Conservation (phyloP, 2,113 vertebrate genomes). For the Phaethon lepturus region DNA sequence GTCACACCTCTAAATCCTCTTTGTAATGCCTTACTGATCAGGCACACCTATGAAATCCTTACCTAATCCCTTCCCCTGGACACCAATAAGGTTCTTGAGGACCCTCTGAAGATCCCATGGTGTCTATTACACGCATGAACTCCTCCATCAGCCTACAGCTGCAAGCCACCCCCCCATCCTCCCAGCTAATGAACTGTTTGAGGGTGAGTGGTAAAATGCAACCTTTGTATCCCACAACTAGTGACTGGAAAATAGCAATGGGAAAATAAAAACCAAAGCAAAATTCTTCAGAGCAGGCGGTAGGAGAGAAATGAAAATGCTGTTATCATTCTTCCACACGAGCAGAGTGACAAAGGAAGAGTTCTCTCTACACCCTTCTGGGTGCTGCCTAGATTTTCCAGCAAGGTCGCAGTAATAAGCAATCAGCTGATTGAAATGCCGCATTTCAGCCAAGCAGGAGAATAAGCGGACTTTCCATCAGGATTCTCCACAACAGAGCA, state of each 20-base stretch:
- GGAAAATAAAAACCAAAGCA: background rate
- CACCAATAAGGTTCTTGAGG: background rate
- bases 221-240: background rate
- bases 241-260: background rate
- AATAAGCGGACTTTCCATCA: conserved; percentile 47
- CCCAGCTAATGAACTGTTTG: background rate
- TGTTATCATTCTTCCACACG: background rate
- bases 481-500: conserved; percentile 55
- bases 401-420: conserved; percentile 29
- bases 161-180: background rate
- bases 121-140: background rate
- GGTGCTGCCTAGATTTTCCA: conserved; percentile 47
- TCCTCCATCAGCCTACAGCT: background rate
- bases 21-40: background rate
- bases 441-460: conserved; percentile 25
- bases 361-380: background rate
- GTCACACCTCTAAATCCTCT: background rate
- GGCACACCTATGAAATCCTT: background rate
- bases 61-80: background rate
- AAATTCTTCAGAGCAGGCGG: background rate
- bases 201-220: background rate
- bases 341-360: conserved; percentile 48
- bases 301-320: background rate
- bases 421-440: conserved; percentile 54
- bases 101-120: background rate